Conservation (phyloP, 1,140 invertebrate genomes). For the Pseudoatta argentina region DNA sequence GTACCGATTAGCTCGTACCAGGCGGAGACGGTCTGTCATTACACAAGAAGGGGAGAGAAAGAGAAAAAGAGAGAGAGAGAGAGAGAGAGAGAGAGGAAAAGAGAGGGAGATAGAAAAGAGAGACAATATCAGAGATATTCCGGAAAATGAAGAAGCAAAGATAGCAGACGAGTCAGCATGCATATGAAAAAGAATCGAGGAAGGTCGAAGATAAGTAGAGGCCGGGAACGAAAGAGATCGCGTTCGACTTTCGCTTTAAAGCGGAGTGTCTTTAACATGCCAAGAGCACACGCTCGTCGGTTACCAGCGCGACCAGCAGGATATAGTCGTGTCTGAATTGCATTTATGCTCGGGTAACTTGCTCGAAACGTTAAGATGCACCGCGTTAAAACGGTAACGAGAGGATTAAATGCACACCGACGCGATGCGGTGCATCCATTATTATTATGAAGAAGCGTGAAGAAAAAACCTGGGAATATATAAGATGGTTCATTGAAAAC, state of each 20-base stretch:
- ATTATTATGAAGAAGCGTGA: conserved; percentile 39
- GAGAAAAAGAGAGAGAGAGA: conserved; percentile 3
- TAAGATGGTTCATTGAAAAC: neutral
- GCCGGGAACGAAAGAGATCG: conserved; percentile 56
- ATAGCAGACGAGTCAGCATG: neutral
- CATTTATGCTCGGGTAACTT: conserved; percentile 52
- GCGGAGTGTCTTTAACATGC: conserved; percentile 45
- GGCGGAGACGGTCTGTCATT: conserved; percentile 70
- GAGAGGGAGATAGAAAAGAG: neutral
- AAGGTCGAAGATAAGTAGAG: conserved; percentile 53
- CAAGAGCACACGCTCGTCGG: conserved; percentile 12
- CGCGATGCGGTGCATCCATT: conserved; percentile 34
- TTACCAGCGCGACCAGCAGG: conserved; percentile 27
- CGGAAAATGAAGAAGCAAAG: conserved; percentile 47
- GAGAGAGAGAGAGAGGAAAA: neutral
- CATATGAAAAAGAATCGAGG: neutral
- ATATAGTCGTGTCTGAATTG: conserved; percentile 51
- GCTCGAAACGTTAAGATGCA: conserved; percentile 42
- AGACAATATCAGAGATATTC: conserved; percentile 41
- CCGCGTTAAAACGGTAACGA: conserved; percentile 48
- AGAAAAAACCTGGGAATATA: neutral
- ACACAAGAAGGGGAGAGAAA: conserved; percentile 30
- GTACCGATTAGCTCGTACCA: conserved; percentile 75
- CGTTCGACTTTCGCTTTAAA: conserved; percentile 65
- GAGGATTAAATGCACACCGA: conserved; percentile 20